Percentiles rank a stretch among this genome's conserved stretches.
Conservation (phyloP, 1,140 invertebrate species). For the Halictus rubicundus region DNA sequence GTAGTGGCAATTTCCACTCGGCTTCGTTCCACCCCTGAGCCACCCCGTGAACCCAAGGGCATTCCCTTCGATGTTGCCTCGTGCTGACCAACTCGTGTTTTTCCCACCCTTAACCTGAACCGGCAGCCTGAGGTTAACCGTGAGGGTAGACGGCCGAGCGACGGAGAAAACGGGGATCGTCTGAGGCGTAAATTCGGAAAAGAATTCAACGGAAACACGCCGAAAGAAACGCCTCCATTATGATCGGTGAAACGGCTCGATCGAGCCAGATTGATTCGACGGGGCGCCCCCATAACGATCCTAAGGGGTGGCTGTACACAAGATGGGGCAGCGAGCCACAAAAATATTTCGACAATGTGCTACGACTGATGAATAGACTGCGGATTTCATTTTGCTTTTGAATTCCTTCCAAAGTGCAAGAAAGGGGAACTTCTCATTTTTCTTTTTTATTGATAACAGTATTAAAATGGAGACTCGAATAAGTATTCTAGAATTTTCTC, state of each 20-base stretch:
- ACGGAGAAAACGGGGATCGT: constrained; percentile 24
- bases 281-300: neutral
- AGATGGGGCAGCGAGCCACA: neutral
- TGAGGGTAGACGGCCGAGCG: constrained; percentile 29
- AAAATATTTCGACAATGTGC: no score
- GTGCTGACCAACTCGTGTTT: constrained; percentile 66
- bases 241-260: constrained; percentile 10
- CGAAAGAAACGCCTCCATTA: constrained; percentile 22
- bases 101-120: constrained; percentile 63
- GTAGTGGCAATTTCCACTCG: constrained; percentile 66
- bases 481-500: no score
- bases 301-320: neutral
- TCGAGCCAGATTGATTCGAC: constrained; percentile 9
- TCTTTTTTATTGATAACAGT: no score
- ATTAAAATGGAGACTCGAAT: no score
- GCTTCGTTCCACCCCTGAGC: constrained; percentile 58
- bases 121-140: constrained; percentile 56
- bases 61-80: constrained; percentile 59
- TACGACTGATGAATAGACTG: no score
- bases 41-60: constrained; percentile 58
- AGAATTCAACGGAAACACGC: constrained; percentile 39
- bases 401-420: no score
- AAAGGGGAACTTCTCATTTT: no score
- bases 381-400: no score
- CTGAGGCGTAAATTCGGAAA: constrained; percentile 45